Evolutionary conservation across 1,140 invertebrate species (phyloP).

Genomic region (Scaptomyza graminum): DNA sequence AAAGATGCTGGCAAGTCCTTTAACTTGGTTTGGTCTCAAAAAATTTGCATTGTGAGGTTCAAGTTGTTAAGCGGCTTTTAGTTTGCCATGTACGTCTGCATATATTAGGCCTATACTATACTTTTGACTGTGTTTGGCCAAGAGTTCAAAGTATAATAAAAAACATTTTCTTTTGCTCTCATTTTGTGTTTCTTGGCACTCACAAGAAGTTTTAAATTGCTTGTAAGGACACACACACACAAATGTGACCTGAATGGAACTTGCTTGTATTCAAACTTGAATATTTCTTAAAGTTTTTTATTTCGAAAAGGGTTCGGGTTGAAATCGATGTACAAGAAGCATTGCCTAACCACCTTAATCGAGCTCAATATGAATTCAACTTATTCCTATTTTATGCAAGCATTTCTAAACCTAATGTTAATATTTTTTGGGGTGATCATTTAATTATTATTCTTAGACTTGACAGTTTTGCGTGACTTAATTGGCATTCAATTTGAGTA

Average conservation of each 20-base stretch:
- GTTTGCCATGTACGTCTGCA: conserved; percentile 41
- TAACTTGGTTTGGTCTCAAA: not conserved
- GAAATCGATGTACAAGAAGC: no score
- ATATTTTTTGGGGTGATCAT: not conserved
- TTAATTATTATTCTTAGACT: conserved; percentile 15
- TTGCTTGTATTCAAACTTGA: not conserved
- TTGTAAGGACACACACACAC: conserved; percentile 12
- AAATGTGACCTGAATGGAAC: not conserved
- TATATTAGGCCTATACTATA: conserved; percentile 55
- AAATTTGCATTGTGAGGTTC: conserved; percentile 54
- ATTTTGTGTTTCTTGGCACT: conserved; percentile 6
- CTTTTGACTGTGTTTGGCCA: conserved; percentile 11
- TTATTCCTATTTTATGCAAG: not conserved
- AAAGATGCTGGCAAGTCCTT: conserved; percentile 12
- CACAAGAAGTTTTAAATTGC: conserved; percentile 50
- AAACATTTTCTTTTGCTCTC: conserved; percentile 15
- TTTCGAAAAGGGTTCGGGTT: not conserved
- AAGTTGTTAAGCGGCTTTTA: conserved; percentile 55
- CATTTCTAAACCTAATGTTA: not conserved
- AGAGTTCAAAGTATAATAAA: conserved; percentile 21
- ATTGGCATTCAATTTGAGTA: conserved; percentile 58
- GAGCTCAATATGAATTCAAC: not conserved
- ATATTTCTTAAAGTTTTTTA: conserved; percentile 5
- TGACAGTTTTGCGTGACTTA: conserved; percentile 23
- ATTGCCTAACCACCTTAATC: not conserved